These are phyloP conservation scores for Orcinus orca DNA, from an alignment of 2,113 vertebrate genomes.

Conservation along the genomic window DNA sequence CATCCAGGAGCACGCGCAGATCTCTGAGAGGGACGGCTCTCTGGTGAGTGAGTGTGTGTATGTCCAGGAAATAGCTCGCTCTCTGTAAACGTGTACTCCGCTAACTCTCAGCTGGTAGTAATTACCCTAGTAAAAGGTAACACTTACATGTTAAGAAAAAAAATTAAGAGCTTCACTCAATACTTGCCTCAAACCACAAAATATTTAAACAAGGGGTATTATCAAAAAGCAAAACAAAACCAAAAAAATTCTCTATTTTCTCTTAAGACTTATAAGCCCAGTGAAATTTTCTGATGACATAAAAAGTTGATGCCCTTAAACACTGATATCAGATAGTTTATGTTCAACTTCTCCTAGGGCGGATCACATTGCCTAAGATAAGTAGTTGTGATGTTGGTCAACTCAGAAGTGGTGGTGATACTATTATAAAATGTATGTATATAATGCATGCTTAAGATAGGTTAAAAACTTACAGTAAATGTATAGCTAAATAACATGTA, in stretches of 20 bases:
- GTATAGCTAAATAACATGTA: not conserved
- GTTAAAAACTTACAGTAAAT: not conserved
- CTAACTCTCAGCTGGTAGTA: not conserved
- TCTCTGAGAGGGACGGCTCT: not conserved
- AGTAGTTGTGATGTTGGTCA: not conserved
- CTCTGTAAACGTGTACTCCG: not conserved
- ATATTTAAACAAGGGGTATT: not conserved
- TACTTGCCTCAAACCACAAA: not conserved
- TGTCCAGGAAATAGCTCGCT: not conserved
- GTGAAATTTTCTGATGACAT: not conserved
- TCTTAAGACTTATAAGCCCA: not conserved
- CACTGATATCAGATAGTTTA: not conserved
- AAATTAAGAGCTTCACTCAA: not conserved
- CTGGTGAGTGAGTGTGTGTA: rapidly evolving
- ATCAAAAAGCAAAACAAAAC: not conserved
- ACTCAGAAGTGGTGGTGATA: not conserved
- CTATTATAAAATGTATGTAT: not conserved
- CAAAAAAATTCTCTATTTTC: not conserved
- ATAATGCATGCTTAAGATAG: not conserved
- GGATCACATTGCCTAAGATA: not conserved
- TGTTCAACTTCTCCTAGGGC: not conserved
- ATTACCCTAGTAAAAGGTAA: not conserved
- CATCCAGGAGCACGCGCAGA: not conserved
- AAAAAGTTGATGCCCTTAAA: not conserved
- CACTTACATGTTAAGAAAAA: not conserved